A percentile compares a stretch with the other conserved stretches of the same genome.
These are phyloP conservation scores for Conopomorpha cramerella DNA, from an alignment of 1,140 invertebrate genomes.

Conservation along the genomic window DNA sequence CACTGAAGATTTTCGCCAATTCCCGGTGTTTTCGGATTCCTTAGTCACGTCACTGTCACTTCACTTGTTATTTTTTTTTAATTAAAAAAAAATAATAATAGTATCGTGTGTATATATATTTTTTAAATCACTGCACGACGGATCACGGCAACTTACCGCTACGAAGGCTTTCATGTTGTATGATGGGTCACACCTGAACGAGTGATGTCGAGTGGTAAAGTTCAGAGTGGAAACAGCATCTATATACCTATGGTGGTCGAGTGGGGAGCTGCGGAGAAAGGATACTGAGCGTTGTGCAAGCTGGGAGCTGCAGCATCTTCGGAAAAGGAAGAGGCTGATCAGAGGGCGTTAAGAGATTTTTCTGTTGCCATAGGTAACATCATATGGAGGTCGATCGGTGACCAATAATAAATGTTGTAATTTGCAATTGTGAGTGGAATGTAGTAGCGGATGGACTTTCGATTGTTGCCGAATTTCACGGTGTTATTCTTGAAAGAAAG, in stretches of 20 bases:
- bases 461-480: slow-evolving; percentile 2
- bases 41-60: no score
- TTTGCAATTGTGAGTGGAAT: no score
- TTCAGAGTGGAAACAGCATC: slow-evolving; percentile 17
- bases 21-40: no score
- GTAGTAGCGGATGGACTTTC: no score
- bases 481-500: slow-evolving; percentile 1
- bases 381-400: slow-evolving; percentile 19
- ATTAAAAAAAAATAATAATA: no score
- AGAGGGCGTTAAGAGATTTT: slow-evolving; percentile 32
- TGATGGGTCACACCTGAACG: slow-evolving; percentile 43
- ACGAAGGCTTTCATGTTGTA: slow-evolving; percentile 53
- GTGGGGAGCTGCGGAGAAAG: slow-evolving; percentile 56
- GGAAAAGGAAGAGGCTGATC: slow-evolving; percentile 41
- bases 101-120: no score
- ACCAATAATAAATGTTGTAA: no score
- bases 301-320: slow-evolving; percentile 23
- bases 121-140: background rate
- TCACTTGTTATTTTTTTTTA: no score
- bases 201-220: slow-evolving; percentile 36
- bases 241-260: slow-evolving; percentile 35
- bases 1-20: no score
- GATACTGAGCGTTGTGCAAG: slow-evolving; percentile 41
- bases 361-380: no score
- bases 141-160: no score